Base-by-base conservation (phyloP, 2,888 invertebrate genomes). In the Neocrepidodera transversa region DNA sequence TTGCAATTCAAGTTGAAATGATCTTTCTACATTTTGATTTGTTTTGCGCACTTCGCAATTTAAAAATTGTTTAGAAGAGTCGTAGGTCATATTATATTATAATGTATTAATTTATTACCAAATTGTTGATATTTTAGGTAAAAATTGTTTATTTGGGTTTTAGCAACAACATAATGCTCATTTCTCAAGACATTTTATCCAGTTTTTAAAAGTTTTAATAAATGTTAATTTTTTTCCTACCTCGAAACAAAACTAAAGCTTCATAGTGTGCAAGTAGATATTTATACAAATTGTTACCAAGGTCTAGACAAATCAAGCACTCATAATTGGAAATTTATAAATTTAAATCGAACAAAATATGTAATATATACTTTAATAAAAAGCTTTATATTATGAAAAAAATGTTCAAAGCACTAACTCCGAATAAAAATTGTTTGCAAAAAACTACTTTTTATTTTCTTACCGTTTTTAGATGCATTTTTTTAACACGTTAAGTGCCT, bases 351-450 rank as follows among this genome's bases (percentile, higher is more conserved):
- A 60, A 63, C 56, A 61, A 62, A 54, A 62, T 64, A 64, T 65
- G 64, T 68, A 65, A 66, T 65, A 65, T 66, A 68, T 66, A 67
- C 62, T 67, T 68, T 68, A 68, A 66, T 67, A 54, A 66, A 68
- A 68, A 69, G 70, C 68, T 69, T 68, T 69, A 67, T 68, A 70
- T 68, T 69, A 67, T 62, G 58, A 66, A 61, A 68, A 66, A 66
- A 64, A 65, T 68, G 70, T 73, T 72, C 62, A 66, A 45, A 69
- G 69, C 69, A 68, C 69, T 69, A 69, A 69, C 69, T 68, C 66
- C 65, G 61, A 67, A 70, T 66, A 68, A 66, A 70, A 65, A 65
- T 64, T 69, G 66, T 73, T 74, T 74, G 72, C 72, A 74, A 72
- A 70, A 68, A 63, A 26, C 17, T 20, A 38, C 4, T 42, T 63